Conservation (phyloP, 2,797 vertebrate species). For the Spinibarbus caldwelli region DNA sequence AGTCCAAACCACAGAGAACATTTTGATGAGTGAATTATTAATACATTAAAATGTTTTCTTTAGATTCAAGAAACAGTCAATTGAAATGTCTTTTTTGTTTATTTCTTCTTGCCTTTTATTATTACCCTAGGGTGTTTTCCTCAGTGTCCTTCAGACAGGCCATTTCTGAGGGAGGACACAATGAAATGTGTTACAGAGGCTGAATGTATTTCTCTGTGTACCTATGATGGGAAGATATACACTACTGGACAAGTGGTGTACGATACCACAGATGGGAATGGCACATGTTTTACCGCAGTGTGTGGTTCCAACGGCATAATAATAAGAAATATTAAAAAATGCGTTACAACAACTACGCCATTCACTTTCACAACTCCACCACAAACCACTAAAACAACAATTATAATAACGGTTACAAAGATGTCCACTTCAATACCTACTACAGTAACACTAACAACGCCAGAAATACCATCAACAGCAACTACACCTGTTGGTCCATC, state of each 20-base stretch:
- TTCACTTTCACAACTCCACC: slow-evolving; percentile 29
- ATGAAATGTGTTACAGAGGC: slow-evolving; percentile 78
- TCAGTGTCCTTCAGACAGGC: slow-evolving; percentile 74
- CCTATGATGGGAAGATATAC: slow-evolving; percentile 73
- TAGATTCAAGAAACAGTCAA: neutral
- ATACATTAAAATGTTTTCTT: neutral
- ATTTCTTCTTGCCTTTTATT: neutral
- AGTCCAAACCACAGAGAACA: neutral
- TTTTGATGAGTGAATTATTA: neutral
- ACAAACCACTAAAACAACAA: neutral
- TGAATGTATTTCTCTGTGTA: slow-evolving; percentile 78
- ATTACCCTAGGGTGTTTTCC: slow-evolving; percentile 85
- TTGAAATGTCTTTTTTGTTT: neutral
- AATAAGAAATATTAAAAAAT: slow-evolving; percentile 52
- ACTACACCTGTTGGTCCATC: neutral
- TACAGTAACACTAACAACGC: neutral
- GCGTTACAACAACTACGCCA: slow-evolving; percentile 61
- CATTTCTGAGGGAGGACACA: slow-evolving; percentile 81
- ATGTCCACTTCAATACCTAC: neutral
- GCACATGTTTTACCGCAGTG: slow-evolving; percentile 78
- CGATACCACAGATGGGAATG: slow-evolving; percentile 81
- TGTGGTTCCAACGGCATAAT: slow-evolving; percentile 80
- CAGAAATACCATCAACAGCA: neutral
- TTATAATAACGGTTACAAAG: neutral
- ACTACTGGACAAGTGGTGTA: slow-evolving; percentile 74